Percentiles rank a stretch among this genome's conserved stretches.
These are phyloP conservation scores for Crepidodera aurea DNA, from an alignment of 2,888 invertebrate genomes.

Conservation along the genomic window DNA sequence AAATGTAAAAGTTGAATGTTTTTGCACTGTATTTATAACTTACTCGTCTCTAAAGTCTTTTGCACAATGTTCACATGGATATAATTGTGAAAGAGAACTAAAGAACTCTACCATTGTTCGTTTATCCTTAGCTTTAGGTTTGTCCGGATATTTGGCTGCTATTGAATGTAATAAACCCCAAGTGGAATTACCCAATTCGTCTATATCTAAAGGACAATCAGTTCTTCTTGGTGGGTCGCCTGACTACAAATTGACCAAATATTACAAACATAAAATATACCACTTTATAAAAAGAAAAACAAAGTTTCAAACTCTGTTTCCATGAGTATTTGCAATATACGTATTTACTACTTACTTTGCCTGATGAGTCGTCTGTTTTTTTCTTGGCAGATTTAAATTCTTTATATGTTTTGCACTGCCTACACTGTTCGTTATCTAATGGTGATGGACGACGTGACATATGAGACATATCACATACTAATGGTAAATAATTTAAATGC, in stretches of 20 bases:
- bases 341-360: constrained; percentile 24
- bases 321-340: no score
- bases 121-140: constrained; percentile 76
- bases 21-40: constrained; percentile 40
- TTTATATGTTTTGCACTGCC: constrained; percentile 59
- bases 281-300: constrained; percentile 1
- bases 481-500: constrained; percentile 34
- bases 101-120: constrained; percentile 84
- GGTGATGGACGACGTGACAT: constrained; percentile 58
- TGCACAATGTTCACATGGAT: constrained; percentile 93
- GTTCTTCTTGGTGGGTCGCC: constrained; percentile 44
- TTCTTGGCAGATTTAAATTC: constrained; percentile 58
- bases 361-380: constrained; percentile 39
- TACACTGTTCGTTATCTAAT: constrained; percentile 59
- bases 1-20: neutral
- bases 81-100: constrained; percentile 83
- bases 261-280: neutral
- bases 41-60: constrained; percentile 87
- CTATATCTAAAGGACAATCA: constrained; percentile 82
- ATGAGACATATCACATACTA: constrained; percentile 41
- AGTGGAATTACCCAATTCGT: constrained; percentile 78
- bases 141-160: constrained; percentile 92
- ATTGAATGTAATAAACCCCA: constrained; percentile 97
- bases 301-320: constrained; percentile 1
- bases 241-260: constrained; percentile 21